A percentile compares a stretch with the other conserved stretches of the same genome.
These are phyloP conservation scores for Oscheius sp. DNA, from an alignment of 2,888 invertebrate species.

Conservation along the genomic window DNA sequence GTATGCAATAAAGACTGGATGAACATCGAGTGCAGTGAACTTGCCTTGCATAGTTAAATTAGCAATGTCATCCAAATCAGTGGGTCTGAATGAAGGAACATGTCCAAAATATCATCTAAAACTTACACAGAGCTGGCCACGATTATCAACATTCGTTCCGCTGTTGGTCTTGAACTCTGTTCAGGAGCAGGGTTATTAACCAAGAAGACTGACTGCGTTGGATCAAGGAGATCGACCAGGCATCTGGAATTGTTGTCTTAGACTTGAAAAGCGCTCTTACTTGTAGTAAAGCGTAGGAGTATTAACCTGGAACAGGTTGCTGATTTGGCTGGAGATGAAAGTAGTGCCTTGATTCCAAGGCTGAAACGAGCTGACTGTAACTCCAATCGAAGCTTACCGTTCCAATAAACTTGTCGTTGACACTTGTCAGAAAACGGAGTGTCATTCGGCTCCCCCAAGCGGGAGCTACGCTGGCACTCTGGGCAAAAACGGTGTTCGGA, in stretches of 20 bases:
- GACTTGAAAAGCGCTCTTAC: background rate
- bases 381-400: background rate
- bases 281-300: background rate
- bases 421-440: background rate
- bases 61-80: background rate
- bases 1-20: slow-evolving; percentile 20
- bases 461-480: background rate
- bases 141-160: slow-evolving; percentile 4
- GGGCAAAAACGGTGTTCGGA: background rate
- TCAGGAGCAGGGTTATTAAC: background rate
- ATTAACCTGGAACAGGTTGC: background rate
- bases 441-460: slow-evolving; percentile 6
- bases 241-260: background rate
- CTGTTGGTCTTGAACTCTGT: background rate
- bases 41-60: background rate
- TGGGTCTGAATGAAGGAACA: background rate
- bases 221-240: background rate
- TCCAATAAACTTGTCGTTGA: background rate
- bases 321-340: background rate
- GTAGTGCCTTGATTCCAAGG: slow-evolving; percentile 1
- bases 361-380: background rate
- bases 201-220: background rate
- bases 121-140: slow-evolving; percentile 6
- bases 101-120: too few relatives aligned
- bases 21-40: slow-evolving; percentile 4